These are phyloP conservation scores for Lagopus muta DNA, from an alignment of 2,113 vertebrate species.

Conservation along the genomic window DNA sequence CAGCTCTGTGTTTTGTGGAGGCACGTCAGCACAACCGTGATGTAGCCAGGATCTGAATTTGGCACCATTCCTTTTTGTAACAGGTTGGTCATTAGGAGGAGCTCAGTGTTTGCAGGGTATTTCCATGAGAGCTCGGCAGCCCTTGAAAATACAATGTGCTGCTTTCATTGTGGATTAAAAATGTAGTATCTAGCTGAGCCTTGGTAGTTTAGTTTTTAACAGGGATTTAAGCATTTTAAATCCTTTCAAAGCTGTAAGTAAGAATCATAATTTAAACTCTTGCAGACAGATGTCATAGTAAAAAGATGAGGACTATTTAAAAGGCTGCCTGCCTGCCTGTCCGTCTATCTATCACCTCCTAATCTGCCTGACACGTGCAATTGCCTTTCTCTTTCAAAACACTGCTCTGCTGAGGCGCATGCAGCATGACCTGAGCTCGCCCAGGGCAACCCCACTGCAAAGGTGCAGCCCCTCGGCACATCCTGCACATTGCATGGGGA, in stretches of 20 bases:
- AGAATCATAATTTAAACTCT: constrained; percentile 6
- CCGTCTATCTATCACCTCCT: constrained; percentile 13
- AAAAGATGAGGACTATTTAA: constrained; percentile 29
- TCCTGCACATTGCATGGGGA: neutral
- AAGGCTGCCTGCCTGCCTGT: neutral
- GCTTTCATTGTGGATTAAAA: constrained; percentile 2
- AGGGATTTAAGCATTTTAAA: constrained; percentile 34
- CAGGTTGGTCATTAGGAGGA: neutral
- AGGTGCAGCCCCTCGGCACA: neutral
- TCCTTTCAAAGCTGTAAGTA: constrained; percentile 29
- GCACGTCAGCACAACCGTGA: neutral
- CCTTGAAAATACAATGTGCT: neutral
- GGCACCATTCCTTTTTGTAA: neutral
- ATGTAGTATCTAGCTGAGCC: neutral
- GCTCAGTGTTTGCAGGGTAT: neutral
- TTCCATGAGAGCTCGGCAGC: neutral
- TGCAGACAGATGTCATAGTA: neutral
- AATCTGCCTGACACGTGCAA: neutral
- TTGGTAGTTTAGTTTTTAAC: constrained; percentile 19
- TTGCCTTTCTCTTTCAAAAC: neutral
- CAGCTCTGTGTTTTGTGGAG: neutral
- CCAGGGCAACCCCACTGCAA: neutral
- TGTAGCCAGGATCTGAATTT: neutral
- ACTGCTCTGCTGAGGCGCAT: neutral
- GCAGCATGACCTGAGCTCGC: neutral